These are phyloP conservation scores for Nylanderia fulva DNA, from an alignment of 1,140 invertebrate species.

Conservation along the genomic window DNA sequence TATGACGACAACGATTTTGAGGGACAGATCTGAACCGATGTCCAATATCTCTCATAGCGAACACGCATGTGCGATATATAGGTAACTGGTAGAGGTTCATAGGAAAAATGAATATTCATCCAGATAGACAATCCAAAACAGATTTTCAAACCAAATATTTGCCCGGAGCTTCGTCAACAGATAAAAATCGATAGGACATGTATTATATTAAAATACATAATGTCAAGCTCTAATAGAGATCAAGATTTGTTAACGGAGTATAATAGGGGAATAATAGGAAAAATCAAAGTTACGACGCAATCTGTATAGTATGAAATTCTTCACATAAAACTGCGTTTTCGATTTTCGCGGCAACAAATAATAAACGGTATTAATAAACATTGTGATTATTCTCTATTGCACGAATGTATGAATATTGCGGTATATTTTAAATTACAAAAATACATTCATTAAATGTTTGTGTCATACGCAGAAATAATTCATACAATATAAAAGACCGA, in stretches of 20 bases:
- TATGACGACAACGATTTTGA: not conserved
- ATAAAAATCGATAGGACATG: not conserved
- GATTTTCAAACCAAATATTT: not conserved
- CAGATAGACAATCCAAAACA: not conserved
- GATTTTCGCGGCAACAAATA: not conserved
- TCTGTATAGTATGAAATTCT: not conserved
- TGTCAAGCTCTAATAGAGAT: not conserved
- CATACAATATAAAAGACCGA: conserved; percentile 16
- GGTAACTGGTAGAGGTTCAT: not conserved
- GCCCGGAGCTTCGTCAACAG: not conserved
- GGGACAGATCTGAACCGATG: not conserved
- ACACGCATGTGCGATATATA: not conserved
- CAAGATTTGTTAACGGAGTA: not conserved
- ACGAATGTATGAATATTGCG: not conserved
- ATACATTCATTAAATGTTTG: not conserved
- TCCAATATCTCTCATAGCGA: not conserved
- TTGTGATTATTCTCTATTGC: conserved; percentile 5
- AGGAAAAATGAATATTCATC: not conserved
- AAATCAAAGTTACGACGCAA: not conserved
- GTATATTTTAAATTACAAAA: conserved; percentile 31
- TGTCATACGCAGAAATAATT: not conserved
- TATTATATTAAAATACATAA: not conserved
- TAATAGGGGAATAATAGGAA: not conserved
- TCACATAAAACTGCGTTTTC: conserved; percentile 5
- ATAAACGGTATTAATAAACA: conserved; percentile 26